Base-by-base conservation (phyloP, 1,140 invertebrate genomes). In the Achroia grisella region DNA sequence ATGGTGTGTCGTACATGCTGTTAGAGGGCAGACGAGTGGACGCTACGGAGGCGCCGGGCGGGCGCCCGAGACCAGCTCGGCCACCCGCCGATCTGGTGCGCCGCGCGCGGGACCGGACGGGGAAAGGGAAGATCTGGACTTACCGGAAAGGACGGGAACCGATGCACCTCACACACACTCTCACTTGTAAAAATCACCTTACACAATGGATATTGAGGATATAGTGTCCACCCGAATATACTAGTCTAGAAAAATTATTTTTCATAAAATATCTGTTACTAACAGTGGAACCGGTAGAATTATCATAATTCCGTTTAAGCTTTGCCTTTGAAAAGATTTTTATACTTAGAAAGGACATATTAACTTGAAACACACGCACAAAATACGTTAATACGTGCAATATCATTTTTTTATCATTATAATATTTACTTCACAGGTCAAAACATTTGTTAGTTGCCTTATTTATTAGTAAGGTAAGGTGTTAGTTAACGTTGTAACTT, bases 1-100 rank as follows among this genome's bases (percentile, higher is more conserved):
- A 79, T 83, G 69, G 73, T 65, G 78, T 77, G 74, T 80, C 71
- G 75, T 71, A 75, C 80, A 84, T 84, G 80, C 80, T 84, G 80
- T 85, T 82, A 80, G 51, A 74, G 75, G 74, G 66, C 68, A 66
- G 67, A 74, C 74, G 69, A 73, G 68, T 71, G 66, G 78, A 63
- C 69, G 64, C 59, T 55, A 65, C 53, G 54, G 49, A 44, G 53
- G 54, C 43, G 35, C 59, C 53, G 62, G 56, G 57, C 56, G 62
- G 46, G 44, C 56, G 53, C 51, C 59, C 62, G 59, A 52, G 48
- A 23, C 29, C 15, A 17, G 44, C 57, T 54, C 66, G 61, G 59
- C 50, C 48, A 61, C 47, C 61, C 61, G 62, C 50, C 61, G 48
- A 46, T 47, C 29, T 46, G 40, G 48, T 52, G 57, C 61, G 53